Base-by-base conservation (phyloP, 1,140 invertebrate genomes). In the Papilio polytes region DNA sequence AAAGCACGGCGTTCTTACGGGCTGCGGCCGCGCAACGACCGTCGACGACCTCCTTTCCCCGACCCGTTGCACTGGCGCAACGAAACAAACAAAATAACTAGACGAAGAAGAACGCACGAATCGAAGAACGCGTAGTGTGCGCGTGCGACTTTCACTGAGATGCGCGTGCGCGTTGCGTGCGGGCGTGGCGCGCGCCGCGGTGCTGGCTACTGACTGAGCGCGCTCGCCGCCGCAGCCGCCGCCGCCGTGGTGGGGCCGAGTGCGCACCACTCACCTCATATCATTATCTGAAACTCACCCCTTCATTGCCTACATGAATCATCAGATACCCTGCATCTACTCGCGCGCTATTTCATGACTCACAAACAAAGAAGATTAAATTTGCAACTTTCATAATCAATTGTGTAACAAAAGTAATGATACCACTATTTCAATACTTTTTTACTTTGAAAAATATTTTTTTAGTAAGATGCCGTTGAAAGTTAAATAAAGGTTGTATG, bases 11-110 rank as follows among this genome's bases (percentile, higher is more conserved):
- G 78, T 89, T 90, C 85, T 91, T 93, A 90, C 89, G 80, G 85
- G 90, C 85, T 87, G 85, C 80, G 86, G 87, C 85, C 88, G 85
- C 86, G 86, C 86, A 86, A 83, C 92, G 92, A 94, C 93, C 93
- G 94, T 91, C 93, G 86, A 83, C 92, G 93, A 94, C 93, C 93
- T 94, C 93, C 93, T 94, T 94, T 94, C 92, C 26, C 63, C 63
- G 63, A 70, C 84, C 91, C 83, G 89, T 83, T 93, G 92, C 91
- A 93, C 93, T 94, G 92, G 92, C 93, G 93, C 93, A 94, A 94
- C 86, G 87, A 87, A 76, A 90, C 88, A 93, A 93, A 94, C 88
- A 91, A 90, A 94, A 92, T 90, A 93, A 92, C 91, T 92, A 92
- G 89, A 91, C 88, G 90, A 91, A 91, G 92, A 93, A 85, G 92